These are phyloP conservation scores for Bombus sibiricus DNA, from an alignment of 1,140 invertebrate genomes.

Conservation along the genomic window DNA sequence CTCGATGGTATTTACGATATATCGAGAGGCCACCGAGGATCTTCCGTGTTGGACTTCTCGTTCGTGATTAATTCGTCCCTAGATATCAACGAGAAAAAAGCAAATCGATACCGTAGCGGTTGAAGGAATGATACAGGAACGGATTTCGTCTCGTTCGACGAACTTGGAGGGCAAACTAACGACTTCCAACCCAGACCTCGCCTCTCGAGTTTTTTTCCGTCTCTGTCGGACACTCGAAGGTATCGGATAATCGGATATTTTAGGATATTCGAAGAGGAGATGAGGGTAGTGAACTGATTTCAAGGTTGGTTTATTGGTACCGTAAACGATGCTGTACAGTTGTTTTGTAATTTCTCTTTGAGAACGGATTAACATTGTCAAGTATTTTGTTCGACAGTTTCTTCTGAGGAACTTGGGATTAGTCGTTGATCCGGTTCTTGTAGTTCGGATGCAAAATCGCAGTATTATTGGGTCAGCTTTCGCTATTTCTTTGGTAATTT, in stretches of 20 bases:
- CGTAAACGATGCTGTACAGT: too few relatives aligned
- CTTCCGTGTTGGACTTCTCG: neutral
- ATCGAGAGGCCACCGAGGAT: neutral
- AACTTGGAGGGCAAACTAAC: neutral
- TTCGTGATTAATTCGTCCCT: slow-evolving; percentile 39
- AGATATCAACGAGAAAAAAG: slow-evolving; percentile 5
- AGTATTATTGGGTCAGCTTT: slow-evolving; percentile 10
- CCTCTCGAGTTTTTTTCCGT: neutral
- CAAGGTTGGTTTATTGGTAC: neutral
- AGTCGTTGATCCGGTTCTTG: neutral
- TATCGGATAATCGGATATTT: neutral
- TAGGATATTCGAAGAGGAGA: too few relatives aligned
- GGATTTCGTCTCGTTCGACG: slow-evolving; percentile 23
- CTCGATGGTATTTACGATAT: neutral
- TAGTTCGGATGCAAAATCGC: neutral
- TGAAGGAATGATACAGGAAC: neutral
- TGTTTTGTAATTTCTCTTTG: too few relatives aligned
- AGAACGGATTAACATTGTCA: neutral
- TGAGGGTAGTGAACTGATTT: neutral
- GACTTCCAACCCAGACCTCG: neutral
- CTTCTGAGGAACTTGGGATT: neutral
- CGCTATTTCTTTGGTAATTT: slow-evolving; percentile 15
- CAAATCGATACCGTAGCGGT: neutral
- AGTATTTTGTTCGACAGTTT: neutral
- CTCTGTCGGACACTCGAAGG: neutral